These are phyloP conservation scores for Xenopus borealis DNA, from an alignment of 2,113 vertebrate species.

Conservation along the genomic window DNA sequence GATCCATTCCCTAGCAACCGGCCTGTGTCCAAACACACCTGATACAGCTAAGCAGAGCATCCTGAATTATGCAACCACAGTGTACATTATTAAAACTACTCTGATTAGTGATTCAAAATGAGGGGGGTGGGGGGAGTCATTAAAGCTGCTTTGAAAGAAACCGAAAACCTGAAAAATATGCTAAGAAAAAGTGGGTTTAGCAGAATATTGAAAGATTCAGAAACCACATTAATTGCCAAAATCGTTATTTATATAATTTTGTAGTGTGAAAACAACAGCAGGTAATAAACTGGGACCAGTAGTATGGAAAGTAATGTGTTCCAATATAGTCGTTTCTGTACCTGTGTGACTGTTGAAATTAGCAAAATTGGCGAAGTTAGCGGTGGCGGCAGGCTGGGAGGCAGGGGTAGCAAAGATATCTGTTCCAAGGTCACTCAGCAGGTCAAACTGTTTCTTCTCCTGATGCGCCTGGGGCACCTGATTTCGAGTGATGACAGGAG, in stretches of 20 bases:
- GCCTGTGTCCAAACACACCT: constrained; percentile 4
- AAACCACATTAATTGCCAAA: too few relatives aligned
- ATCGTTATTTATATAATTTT: too few relatives aligned
- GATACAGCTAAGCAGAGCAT: neutral
- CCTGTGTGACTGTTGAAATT: constrained; percentile 96
- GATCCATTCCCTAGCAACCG: constrained; percentile 12
- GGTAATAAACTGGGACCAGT: neutral
- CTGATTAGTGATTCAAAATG: neutral
- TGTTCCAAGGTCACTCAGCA: constrained; percentile 92
- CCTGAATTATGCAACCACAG: constrained; percentile 24
- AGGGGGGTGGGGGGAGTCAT: too few relatives aligned
- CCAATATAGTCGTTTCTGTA: constrained; percentile 58
- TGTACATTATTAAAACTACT: constrained; percentile 24
- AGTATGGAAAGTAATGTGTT: neutral
- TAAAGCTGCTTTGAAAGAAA: too few relatives aligned
- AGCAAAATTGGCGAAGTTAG: constrained; percentile 97
- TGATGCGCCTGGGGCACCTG: constrained; percentile 76
- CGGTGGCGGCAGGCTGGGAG: constrained; percentile 70
- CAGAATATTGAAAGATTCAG: too few relatives aligned
- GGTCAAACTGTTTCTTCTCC: constrained; percentile 94
- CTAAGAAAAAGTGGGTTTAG: too few relatives aligned
- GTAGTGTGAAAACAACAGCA: too few relatives aligned
- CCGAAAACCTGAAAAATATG: too few relatives aligned
- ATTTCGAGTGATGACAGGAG: constrained; percentile 76
- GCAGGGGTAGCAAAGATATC: constrained; percentile 90